Base-by-base conservation (phyloP, 1,140 invertebrate species). In the Macrobrachium rosenbergii region DNA sequence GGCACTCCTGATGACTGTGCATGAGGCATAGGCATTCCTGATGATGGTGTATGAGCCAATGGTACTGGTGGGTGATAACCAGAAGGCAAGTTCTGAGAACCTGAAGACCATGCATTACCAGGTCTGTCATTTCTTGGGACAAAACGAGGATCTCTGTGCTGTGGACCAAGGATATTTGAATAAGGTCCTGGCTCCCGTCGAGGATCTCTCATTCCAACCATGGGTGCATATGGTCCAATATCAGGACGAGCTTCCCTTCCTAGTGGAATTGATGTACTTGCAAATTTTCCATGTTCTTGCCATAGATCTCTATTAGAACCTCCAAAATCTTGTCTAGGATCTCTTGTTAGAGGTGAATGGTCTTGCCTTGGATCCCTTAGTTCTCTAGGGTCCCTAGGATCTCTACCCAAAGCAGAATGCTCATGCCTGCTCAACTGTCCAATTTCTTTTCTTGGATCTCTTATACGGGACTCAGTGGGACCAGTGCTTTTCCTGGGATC, bases 341-440 rank as follows among this genome's bases (percentile, higher is more conserved):
- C 82, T 75, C 84, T 80, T 14, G n/a, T 58, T 63, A 69, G 6
- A 72, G 76, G 62, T 69, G 67, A 80, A 28, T 62, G 73, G 5
- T 82, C 79, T 82, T 82, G 79, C 62, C 79, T 82, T 12, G 83
- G 83, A 69, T 86, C 83, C 72, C 83, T 86, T 16, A 37, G 37
- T 72, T 43, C 37, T 16, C 37, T 72, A 11, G 37, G 16, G n/a
- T 83, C 72, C 37, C 82, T 75, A 37, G 82, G 82, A 64, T 83
- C 82, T 75, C 84, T 80, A 19, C 19, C 52, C 67, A 69, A 11
- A 72, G 63, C 45, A 80, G 67, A 80, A 28, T 76, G 73, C 2
- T 82, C 79, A 67, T 82, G 79, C 62, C 79, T 82, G 52, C 52
- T 52, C 52, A 52, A 52, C 52, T 8, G 52, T n/a, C 23, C 69